Percentiles rank a stretch among this genome's conserved stretches.
phyloP scores from a whole-genome alignment of 2,113 vertebrate genomes.

The Odocoileus hemionus region DNA sequence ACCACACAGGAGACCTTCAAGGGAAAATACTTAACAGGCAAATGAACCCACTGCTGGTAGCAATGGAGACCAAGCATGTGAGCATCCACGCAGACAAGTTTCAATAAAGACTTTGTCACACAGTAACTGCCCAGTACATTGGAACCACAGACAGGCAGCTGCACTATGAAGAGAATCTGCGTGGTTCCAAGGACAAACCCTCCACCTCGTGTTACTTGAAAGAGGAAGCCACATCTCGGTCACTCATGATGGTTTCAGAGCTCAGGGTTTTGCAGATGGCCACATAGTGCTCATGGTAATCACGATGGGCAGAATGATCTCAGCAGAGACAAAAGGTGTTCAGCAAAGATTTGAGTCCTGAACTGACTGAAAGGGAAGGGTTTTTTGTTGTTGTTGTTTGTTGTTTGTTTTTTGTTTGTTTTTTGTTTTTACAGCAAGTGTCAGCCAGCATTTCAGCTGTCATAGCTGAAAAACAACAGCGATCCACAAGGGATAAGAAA shows the following conservation, averaged over 20 bases:
- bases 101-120: too few relatives aligned
- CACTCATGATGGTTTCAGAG: not conserved
- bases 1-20: too few relatives aligned
- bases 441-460: not conserved
- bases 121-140: too few relatives aligned
- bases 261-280: not conserved
- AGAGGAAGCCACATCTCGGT: not conserved
- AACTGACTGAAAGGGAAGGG: not conserved
- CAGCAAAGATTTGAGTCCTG: not conserved
- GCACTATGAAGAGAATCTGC: not conserved
- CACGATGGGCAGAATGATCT: not conserved
- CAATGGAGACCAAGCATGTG: too few relatives aligned
- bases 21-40: too few relatives aligned
- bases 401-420: not conserved
- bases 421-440: not conserved
- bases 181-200: not conserved
- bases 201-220: not conserved
- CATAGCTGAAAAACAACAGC: not conserved
- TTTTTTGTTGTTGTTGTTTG: not conserved
- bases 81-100: too few relatives aligned
- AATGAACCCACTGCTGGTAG: too few relatives aligned
- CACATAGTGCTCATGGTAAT: too few relatives aligned
- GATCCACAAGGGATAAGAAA: not conserved
- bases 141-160: not conserved
- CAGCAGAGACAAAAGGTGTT: not conserved